Evolutionary conservation across 2,797 vertebrate genomes (phyloP), one percentile per base, ranked within the genome.

Genomic region (Anguilla pacifica): DNA sequence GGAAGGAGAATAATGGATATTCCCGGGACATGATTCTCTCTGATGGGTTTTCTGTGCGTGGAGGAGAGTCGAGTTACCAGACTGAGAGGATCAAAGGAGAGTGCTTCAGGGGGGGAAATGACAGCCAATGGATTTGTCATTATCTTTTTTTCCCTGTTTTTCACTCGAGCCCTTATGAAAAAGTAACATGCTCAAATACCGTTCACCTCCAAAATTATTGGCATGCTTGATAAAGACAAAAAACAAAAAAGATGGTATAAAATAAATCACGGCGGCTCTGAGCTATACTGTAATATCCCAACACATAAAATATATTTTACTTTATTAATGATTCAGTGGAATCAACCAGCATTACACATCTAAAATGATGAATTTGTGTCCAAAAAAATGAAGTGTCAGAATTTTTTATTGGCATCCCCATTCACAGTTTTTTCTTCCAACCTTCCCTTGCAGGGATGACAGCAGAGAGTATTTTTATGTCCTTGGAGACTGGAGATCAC

Each of bases 1-100:
- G 55, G 53, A 85, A 85, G 61, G 31, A 85, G 39, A 67, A 85
- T 85, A 85, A 55, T 84, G 51, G 31, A 67, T 85, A 43, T 85
- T 85, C 84, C 35, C 13, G 55, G 28, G 84, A 64, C 84, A 85
- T 85, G 28, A 85, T 85, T 43, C 84, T 64, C 59, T 59, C 57
- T 64, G 84, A 85, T 64, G 35, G 84, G 19, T 17, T 53, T n/a
- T 83, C 82, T 83, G 46, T 83, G 82, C 35, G 22, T 11, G 22
- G 57, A 84, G 11, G 55, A 84, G n/a, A 84, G 74, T 35, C 15
- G 19, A 19, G 79, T 22, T 79, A 51, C 43, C 46, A 10, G 19
- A 49, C 43, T 22, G 79, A 49, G 43, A 51, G 79, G 79, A 82
- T 49, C 79, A 43, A 77, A 49, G 43, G 46, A 74, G 28, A 79